phyloP scores from a whole-genome alignment of 2,113 vertebrate species.

The Catharus bicknelli region DNA sequence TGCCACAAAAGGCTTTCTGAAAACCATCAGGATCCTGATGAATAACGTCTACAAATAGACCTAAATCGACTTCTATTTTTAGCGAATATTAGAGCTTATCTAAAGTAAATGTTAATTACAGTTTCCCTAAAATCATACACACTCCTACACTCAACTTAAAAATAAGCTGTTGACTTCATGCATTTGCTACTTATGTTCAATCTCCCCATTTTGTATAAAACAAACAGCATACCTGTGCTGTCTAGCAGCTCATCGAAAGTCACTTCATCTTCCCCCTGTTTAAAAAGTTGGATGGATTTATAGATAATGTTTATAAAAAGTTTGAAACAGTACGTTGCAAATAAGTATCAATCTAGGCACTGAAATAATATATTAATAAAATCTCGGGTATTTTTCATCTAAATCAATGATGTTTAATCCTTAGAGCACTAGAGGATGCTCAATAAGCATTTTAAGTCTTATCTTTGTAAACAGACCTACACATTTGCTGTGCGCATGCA shows the following conservation, averaged over 20 bases:
- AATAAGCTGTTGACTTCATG: neutral
- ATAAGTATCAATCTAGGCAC: neutral
- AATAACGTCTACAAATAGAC: neutral
- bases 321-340: neutral
- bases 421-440: neutral
- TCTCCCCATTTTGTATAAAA: neutral
- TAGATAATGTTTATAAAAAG: neutral
- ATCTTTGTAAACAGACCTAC: neutral
- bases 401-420: neutral
- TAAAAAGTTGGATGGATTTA: neutral
- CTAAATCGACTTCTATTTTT: slow-evolving; percentile 4
- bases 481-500: fast-evolving
- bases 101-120: neutral
- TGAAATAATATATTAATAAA: neutral
- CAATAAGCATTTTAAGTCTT: neutral
- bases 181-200: neutral
- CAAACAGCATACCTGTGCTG: neutral
- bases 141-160: neutral
- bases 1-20: slow-evolving; percentile 1
- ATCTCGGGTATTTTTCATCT: neutral
- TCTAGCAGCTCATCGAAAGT: neutral
- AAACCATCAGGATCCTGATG: neutral
- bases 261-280: neutral
- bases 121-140: neutral
- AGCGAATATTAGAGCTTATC: slow-evolving; percentile 12